Evolutionary conservation across 2,113 vertebrate genomes (phyloP).

Genomic region (Orycteropus afer): DNA sequence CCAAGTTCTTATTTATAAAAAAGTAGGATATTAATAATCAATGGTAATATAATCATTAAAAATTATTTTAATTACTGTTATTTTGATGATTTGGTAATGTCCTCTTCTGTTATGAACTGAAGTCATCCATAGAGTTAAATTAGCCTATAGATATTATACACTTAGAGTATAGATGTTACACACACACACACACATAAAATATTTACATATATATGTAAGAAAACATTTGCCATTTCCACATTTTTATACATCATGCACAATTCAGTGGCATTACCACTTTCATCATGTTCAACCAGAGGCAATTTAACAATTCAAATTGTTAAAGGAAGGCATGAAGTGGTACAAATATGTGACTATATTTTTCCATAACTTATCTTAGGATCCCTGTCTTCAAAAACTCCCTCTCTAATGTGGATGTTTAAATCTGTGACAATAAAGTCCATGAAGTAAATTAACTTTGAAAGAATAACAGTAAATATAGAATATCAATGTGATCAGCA

Average conservation of each 20-base stretch:
- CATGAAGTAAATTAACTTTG: conserved; percentile 54
- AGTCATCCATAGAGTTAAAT: neutral
- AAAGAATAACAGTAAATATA: neutral
- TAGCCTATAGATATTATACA: neutral
- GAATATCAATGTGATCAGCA: neutral
- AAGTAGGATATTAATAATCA: neutral
- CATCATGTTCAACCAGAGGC: neutral
- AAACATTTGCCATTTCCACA: neutral
- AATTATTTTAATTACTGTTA: neutral
- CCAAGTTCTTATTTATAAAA: conserved; percentile 18
- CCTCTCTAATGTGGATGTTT: neutral
- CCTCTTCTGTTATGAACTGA: neutral
- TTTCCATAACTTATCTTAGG: neutral
- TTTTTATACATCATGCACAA: neutral
- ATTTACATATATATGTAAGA: neutral
- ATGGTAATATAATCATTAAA: conserved; percentile 5
- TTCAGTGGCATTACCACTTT: neutral
- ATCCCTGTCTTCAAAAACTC: neutral
- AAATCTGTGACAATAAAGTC: conserved; percentile 22
- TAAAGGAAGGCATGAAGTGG: neutral
- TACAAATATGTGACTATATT: neutral
- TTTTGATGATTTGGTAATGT: conserved; percentile 14
- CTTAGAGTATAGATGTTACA: neutral
- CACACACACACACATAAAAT: neutral
- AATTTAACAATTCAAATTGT: neutral